phyloP scores from a whole-genome alignment of 1,140 invertebrate species.

The Hyposmocoma kahamanoa region DNA sequence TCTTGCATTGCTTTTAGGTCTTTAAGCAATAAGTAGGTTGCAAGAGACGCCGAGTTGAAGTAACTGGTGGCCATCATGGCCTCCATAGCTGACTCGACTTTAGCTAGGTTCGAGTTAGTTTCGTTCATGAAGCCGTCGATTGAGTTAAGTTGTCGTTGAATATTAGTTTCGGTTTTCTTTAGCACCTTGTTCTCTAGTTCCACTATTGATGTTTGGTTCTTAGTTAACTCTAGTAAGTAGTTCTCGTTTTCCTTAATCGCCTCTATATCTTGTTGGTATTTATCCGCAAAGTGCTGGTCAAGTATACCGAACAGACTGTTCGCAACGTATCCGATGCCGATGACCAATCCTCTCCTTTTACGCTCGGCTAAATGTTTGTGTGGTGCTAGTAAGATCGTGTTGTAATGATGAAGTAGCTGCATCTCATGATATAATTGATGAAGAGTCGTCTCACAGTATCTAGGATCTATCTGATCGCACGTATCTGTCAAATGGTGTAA shows the following conservation, averaged over 20 bases:
- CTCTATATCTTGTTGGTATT: conserved; percentile 6
- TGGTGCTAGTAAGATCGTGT: not conserved
- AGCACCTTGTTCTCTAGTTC: conserved; percentile 3
- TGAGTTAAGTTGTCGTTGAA: not conserved
- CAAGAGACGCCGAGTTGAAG: conserved; percentile 12
- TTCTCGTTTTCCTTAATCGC: conserved; percentile 3
- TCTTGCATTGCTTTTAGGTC: conserved; percentile 17
- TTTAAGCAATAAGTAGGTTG: conserved; percentile 10
- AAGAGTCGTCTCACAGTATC: conserved; percentile 1
- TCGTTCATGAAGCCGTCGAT: not conserved
- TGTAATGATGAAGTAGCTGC: conserved; percentile 1
- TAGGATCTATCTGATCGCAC: not conserved
- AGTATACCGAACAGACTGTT: conserved; percentile 7
- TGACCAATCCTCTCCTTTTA: not conserved
- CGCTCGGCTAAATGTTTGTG: not conserved
- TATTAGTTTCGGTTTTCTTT: conserved; percentile 3
- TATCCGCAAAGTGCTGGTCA: conserved; percentile 5
- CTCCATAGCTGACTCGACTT: conserved; percentile 8
- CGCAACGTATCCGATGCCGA: conserved; percentile 2
- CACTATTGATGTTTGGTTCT: conserved; percentile 10
- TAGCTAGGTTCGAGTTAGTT: not conserved
- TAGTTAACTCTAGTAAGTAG: conserved; percentile 2
- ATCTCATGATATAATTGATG: conserved; percentile 6
- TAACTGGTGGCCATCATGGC: conserved; percentile 13
- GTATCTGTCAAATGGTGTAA: not conserved